Evolutionary conservation across 2,797 vertebrate genomes (phyloP).

Genomic region (Graptemys geographica): DNA sequence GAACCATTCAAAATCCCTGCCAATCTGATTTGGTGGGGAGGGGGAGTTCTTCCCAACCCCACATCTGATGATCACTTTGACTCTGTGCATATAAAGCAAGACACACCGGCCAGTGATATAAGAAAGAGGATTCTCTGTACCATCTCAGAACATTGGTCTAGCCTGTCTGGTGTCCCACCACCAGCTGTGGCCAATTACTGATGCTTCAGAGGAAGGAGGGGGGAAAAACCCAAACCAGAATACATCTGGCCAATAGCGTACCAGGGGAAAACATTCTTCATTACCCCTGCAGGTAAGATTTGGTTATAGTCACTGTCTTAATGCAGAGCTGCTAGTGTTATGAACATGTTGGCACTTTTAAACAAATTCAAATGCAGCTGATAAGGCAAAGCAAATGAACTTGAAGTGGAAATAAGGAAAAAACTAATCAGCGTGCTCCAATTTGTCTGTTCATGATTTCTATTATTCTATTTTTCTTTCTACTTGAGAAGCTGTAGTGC

Average conservation of each 20-base stretch:
- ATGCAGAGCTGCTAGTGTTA: too few relatives aligned
- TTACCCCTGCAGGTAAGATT: too few relatives aligned
- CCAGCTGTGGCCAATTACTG: too few relatives aligned
- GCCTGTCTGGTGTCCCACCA: too few relatives aligned
- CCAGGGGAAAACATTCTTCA: too few relatives aligned
- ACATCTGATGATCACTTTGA: neutral
- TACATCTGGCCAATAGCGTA: too few relatives aligned
- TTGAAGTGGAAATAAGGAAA: neutral
- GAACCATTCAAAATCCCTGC: neutral
- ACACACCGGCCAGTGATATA: neutral
- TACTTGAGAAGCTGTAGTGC: neutral
- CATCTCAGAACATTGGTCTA: neutral
- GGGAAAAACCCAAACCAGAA: too few relatives aligned
- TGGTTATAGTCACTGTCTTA: too few relatives aligned
- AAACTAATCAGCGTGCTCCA: neutral
- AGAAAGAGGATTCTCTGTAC: neutral
- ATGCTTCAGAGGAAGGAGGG: too few relatives aligned
- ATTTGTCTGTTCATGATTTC: neutral
- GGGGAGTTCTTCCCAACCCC: neutral
- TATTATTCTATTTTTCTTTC: neutral
- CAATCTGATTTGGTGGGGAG: neutral
- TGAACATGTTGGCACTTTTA: neutral
- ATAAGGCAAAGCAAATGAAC: neutral
- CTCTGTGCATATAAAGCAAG: neutral
- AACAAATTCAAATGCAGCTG: neutral